Evolutionary conservation across 2,888 invertebrate genomes (phyloP).

Genomic region (Tuta absoluta): DNA sequence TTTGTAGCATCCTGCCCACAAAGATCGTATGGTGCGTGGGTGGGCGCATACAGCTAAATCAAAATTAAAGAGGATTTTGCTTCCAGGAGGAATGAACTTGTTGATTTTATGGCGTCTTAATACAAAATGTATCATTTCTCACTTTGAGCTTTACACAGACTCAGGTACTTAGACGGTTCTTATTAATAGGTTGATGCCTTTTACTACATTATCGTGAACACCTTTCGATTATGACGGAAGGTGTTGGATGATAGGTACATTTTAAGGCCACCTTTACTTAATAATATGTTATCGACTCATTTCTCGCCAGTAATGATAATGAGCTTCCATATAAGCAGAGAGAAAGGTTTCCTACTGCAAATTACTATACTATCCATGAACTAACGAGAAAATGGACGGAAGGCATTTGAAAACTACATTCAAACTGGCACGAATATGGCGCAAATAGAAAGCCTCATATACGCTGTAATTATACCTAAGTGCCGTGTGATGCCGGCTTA

Average conservation of each 20-base stretch:
- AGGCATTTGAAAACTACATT: not conserved
- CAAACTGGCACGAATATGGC: not conserved
- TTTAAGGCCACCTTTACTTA: not conserved
- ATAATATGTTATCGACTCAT: slow-evolving; percentile 18
- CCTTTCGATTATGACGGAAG: not conserved
- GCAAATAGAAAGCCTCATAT: not conserved
- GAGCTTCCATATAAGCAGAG: slow-evolving; percentile 21
- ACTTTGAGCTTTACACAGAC: not conserved
- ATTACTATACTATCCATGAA: slow-evolving; percentile 7
- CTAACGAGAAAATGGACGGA: slow-evolving; percentile 16
- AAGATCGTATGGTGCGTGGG: slow-evolving; percentile 54
- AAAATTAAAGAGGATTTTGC: slow-evolving; percentile 48
- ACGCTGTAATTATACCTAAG: not conserved
- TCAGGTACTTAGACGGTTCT: not conserved
- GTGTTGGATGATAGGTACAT: not conserved
- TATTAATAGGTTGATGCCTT: not conserved
- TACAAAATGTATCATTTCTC: not conserved
- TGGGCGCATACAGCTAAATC: slow-evolving; percentile 64
- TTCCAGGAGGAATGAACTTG: slow-evolving; percentile 37
- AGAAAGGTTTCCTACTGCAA: slow-evolving; percentile 20
- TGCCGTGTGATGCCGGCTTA: no score
- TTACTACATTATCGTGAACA: not conserved
- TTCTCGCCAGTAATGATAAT: slow-evolving; percentile 20
- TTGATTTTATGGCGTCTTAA: not conserved
- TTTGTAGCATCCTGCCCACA: slow-evolving; percentile 30